Conservation (phyloP, 2,797 vertebrate species). For the Hydrocynus forskahlii region DNA sequence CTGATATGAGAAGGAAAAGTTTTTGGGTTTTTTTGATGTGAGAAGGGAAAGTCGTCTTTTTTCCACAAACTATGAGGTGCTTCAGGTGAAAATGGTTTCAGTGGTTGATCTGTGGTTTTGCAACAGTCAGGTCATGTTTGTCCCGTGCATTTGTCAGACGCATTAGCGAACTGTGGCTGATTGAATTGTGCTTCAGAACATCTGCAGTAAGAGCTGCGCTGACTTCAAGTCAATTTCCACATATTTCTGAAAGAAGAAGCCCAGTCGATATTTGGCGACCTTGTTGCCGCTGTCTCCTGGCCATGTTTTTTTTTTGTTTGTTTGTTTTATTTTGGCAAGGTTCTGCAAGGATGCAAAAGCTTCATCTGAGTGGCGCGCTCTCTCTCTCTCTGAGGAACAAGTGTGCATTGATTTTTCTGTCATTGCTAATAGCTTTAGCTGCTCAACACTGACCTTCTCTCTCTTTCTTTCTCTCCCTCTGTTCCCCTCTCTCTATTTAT, state of each 20-base stretch:
- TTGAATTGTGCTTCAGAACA: constrained; percentile 17
- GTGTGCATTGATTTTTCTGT: constrained; percentile 88
- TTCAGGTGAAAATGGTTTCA: background rate
- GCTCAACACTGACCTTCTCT: constrained; percentile 71
- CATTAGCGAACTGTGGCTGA: constrained; percentile 3
- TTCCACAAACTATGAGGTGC: background rate
- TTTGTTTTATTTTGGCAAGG: constrained; percentile 50
- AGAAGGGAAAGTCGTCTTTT: background rate
- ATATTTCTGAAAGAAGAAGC: constrained; percentile 50
- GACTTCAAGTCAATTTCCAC: constrained; percentile 46
- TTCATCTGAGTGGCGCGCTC: constrained; percentile 73
- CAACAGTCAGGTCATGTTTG: background rate
- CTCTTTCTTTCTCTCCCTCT: constrained; percentile 59
- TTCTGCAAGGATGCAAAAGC: constrained; percentile 79
- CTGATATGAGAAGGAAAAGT: background rate
- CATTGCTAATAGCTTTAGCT: constrained; percentile 84
- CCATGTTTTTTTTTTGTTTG: constrained; percentile 37
- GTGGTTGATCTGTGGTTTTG: background rate
- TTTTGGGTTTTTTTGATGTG: no score
- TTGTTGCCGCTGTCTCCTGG: constrained; percentile 49
- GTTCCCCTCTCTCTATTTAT: background rate
- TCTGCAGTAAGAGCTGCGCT: constrained; percentile 6
- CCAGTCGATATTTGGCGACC: constrained; percentile 55
- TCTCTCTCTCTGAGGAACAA: constrained; percentile 74
- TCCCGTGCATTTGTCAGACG: background rate